Evolutionary conservation across 2,113 vertebrate species (phyloP).

Genomic region (Phodopus roborovskii): DNA sequence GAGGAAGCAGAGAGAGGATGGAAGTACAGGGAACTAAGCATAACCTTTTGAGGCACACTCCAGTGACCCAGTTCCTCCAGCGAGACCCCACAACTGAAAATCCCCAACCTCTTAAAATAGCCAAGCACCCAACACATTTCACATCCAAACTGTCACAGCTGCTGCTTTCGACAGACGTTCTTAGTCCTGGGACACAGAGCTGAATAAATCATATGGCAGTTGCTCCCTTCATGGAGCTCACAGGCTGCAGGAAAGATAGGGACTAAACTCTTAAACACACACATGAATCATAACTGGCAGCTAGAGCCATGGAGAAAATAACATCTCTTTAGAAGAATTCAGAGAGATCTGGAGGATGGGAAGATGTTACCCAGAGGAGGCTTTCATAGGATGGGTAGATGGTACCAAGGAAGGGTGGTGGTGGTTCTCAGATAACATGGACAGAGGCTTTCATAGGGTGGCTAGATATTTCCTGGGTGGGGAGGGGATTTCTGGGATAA

Average conservation of each 20-base stretch:
- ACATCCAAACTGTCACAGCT: background rate
- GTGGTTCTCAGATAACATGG: too few relatives aligned
- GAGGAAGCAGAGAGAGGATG: background rate
- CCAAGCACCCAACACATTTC: background rate
- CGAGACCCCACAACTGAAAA: background rate
- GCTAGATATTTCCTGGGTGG: too few relatives aligned
- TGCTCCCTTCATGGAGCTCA: background rate
- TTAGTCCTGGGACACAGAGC: conserved; percentile 23
- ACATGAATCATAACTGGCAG: background rate
- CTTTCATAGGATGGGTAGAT: background rate
- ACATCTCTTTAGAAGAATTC: background rate
- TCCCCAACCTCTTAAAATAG: background rate
- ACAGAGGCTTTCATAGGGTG: too few relatives aligned
- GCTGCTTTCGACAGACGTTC: background rate
- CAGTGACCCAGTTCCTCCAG: background rate
- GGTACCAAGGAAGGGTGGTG: background rate
- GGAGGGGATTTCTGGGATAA: too few relatives aligned
- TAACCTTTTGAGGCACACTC: background rate
- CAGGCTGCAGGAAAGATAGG: background rate
- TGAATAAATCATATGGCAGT: background rate
- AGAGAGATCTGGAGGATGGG: background rate
- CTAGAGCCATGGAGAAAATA: background rate
- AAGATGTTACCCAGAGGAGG: background rate
- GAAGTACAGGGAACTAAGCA: background rate
- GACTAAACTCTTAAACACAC: conserved; percentile 12